Percentiles rank a stretch among this genome's conserved stretches.
These are phyloP conservation scores for Gobio gobio DNA, from an alignment of 2,113 vertebrate species.

Conservation along the genomic window DNA sequence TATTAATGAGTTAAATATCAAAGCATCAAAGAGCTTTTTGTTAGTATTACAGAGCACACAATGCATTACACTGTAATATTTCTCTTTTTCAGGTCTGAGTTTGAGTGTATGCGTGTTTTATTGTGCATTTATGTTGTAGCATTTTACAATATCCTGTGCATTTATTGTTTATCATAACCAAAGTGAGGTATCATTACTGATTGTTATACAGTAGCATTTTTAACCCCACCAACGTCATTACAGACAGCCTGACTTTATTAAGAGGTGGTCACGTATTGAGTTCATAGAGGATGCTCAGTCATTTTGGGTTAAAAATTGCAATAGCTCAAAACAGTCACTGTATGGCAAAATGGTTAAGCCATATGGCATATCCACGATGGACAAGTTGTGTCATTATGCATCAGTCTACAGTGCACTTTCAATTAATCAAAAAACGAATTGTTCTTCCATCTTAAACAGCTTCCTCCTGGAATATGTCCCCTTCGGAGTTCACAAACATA, in stretches of 20 bases:
- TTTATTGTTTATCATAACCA: constrained; percentile 38
- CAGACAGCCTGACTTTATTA: not conserved
- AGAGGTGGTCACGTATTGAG: not conserved
- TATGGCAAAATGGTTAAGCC: not conserved
- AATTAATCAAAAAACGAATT: not conserved
- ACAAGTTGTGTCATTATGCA: not conserved
- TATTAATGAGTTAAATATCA: constrained; percentile 38
- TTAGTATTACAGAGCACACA: constrained; percentile 35
- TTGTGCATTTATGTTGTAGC: constrained; percentile 30
- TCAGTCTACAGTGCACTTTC: not conserved
- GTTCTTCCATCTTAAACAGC: not conserved
- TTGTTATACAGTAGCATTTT: constrained; percentile 20
- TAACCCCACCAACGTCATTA: not conserved
- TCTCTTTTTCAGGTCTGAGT: constrained; percentile 26
- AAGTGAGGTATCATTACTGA: constrained; percentile 4
- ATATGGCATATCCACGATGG: constrained; percentile 4
- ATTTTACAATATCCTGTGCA: constrained; percentile 2
- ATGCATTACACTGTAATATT: constrained; percentile 27
- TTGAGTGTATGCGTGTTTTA: constrained; percentile 22
- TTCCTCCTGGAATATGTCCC: not conserved
- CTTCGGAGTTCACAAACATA: not conserved
- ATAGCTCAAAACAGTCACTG: not conserved
- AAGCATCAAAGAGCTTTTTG: constrained; percentile 41
- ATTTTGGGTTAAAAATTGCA: not conserved
- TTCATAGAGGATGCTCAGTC: not conserved